Evolutionary conservation across 2,888 invertebrate genomes (phyloP).

Genomic region (Arrhopalites spinosus): DNA sequence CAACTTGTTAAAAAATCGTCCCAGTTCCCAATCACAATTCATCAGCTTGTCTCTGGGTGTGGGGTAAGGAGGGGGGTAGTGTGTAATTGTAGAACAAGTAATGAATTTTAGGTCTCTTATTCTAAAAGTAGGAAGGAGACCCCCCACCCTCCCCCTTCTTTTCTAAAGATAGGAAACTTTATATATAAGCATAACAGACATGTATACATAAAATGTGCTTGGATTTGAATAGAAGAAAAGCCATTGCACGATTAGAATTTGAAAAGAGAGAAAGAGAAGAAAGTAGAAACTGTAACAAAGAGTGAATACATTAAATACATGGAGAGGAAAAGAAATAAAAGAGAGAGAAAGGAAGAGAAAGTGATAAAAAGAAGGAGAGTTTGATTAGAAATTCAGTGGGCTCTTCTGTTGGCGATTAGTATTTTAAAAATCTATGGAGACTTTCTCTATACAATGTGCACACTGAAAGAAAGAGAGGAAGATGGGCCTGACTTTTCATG

Average conservation of each 20-base stretch:
- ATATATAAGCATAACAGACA: not conserved
- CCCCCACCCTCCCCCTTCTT: not conserved
- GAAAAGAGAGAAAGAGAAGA: not conserved
- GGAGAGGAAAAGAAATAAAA: not conserved
- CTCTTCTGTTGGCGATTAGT: not conserved
- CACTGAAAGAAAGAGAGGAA: not conserved
- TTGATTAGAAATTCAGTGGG: slow-evolving; percentile 1
- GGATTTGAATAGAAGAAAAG: not conserved
- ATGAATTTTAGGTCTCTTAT: not conserved
- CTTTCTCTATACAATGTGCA: no score
- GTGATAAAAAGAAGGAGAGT: not conserved
- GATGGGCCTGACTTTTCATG: not conserved
- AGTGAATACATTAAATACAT: not conserved
- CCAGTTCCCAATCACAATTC: no score
- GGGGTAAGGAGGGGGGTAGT: not conserved
- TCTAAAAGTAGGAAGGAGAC: no score
- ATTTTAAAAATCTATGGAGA: slow-evolving; percentile 1
- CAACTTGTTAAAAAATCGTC: no score
- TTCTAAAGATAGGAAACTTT: not conserved
- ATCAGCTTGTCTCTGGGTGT: not conserved
- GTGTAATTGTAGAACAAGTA: not conserved
- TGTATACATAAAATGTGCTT: not conserved
- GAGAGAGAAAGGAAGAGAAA: not conserved
- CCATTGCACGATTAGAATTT: not conserved
- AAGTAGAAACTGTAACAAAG: not conserved